A percentile compares a stretch with the other conserved stretches of the same genome.
Evolutionary conservation across 2,113 vertebrate species (phyloP).

Genomic region (Malaclemys terrapin): DNA sequence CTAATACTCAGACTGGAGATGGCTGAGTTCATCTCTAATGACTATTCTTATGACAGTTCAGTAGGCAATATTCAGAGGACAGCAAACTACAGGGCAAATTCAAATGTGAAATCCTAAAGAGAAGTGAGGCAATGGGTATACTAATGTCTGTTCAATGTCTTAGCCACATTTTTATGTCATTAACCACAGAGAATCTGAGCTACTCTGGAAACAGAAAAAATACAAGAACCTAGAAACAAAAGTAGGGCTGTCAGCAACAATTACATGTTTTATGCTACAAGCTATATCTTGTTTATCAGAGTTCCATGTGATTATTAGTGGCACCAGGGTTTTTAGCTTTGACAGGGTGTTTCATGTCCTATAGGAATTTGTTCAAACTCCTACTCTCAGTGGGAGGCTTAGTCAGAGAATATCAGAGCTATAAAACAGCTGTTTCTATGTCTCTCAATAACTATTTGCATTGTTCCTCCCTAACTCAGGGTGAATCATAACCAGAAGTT

Average conservation of each 20-base stretch:
- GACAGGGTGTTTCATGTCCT: neutral
- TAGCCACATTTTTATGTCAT: neutral
- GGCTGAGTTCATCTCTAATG: constrained; percentile 20
- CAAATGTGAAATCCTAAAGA: neutral
- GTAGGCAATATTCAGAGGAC: neutral
- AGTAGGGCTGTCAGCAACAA: neutral
- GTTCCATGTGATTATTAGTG: neutral
- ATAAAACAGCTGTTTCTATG: neutral
- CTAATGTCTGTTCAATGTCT: neutral
- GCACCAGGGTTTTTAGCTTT: neutral
- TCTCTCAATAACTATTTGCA: neutral
- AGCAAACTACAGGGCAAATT: neutral
- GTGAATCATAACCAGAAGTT: neutral
- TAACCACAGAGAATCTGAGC: neutral
- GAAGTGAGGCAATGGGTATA: neutral
- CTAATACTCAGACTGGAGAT: neutral
- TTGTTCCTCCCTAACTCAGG: neutral
- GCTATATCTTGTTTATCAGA: neutral
- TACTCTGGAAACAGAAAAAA: neutral
- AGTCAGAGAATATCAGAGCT: neutral
- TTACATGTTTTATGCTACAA: neutral
- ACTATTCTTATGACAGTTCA: neutral
- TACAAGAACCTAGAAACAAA: neutral
- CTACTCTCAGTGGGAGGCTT: neutral
- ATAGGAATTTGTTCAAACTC: neutral